phyloP scores from a whole-genome alignment of 2,113 vertebrate genomes.

The Lanius collurio region DNA sequence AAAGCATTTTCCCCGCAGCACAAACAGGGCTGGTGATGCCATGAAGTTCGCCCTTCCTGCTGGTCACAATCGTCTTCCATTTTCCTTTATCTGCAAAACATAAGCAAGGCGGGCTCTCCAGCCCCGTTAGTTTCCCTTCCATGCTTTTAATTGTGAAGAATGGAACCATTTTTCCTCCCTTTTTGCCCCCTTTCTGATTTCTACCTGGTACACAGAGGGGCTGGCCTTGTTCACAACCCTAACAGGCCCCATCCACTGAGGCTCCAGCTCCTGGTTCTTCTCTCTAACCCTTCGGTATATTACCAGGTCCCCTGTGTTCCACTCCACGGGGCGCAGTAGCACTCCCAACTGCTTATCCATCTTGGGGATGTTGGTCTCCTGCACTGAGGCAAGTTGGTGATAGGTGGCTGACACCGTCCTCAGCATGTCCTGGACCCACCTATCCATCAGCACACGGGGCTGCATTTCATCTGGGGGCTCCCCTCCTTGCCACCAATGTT shows the following conservation, averaged over 20 bases:
- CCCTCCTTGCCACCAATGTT: constrained; percentile 45
- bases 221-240: constrained; percentile 65
- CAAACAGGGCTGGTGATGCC: constrained; percentile 40
- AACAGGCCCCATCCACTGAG: constrained; percentile 44
- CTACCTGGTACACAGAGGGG: constrained; percentile 52
- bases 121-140: constrained; percentile 70
- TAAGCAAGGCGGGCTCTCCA: constrained; percentile 64
- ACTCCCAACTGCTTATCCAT: constrained; percentile 45
- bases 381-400: background rate
- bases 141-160: constrained; percentile 62
- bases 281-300: constrained; percentile 30
- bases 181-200: constrained; percentile 42
- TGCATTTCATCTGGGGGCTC: constrained; percentile 17
- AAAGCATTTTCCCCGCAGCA: constrained; percentile 50
- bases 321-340: background rate
- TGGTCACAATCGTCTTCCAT: constrained; percentile 58
- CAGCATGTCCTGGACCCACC: constrained; percentile 48
- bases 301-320: constrained; percentile 51
- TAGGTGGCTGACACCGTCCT: background rate
- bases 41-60: constrained; percentile 39
- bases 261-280: constrained; percentile 40
- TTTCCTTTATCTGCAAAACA: constrained; percentile 68
- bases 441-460: constrained; percentile 43
- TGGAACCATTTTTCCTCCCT: constrained; percentile 57
- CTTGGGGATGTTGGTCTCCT: constrained; percentile 26